Evolutionary conservation across 2,888 invertebrate species (phyloP), one percentile per base, ranked within the genome.

Genomic region (Hemicrepidius hirtus): DNA sequence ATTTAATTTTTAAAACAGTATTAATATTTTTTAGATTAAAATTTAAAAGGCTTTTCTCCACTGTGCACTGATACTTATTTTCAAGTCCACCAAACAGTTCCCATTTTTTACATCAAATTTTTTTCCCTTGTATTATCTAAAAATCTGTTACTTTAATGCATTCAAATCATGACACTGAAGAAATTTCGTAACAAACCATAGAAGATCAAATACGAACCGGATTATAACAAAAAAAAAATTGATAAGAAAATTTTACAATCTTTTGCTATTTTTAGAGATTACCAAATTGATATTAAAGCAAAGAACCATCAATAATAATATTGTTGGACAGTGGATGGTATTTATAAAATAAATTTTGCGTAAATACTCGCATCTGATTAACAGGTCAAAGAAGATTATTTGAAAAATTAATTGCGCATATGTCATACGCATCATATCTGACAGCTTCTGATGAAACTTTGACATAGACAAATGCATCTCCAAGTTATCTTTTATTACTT

Each of bases 391-490:
- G 9, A 35, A 12, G 53, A 65, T 65, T 64, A 46, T 64, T 63
- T 24, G 16, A 37, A 50, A 65, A 65, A 53, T 53, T 53, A 53
- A 18, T 65, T 65, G 50, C 65, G 65, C 53, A 65, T 24, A 64
- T 63, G 62, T 53, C 24, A 35, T 49, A 63, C 46, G 28, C 44
- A 49, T 60, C 40, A 7, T 41, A 41, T 60, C 60, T 60, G 24
- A 59, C 62, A 68, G 40, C 62, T 50, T n/a, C 12, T 68, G 59
- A 68, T 68, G 62, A 60, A 68, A 67, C 18, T 21, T 32, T 53
- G 68, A 62, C 68, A 49, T 32, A 60, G 68, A 67, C 60, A 53
- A 68, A 62, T 68, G 68, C 68, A 68, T 13, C 35, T 67, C n/a
- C 4, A 46, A 21, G 37, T 65, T 65, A 65, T 65, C 53, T 24